Evolutionary conservation across 2,888 invertebrate genomes (phyloP).

Genomic region (Cyclophora punctaria): DNA sequence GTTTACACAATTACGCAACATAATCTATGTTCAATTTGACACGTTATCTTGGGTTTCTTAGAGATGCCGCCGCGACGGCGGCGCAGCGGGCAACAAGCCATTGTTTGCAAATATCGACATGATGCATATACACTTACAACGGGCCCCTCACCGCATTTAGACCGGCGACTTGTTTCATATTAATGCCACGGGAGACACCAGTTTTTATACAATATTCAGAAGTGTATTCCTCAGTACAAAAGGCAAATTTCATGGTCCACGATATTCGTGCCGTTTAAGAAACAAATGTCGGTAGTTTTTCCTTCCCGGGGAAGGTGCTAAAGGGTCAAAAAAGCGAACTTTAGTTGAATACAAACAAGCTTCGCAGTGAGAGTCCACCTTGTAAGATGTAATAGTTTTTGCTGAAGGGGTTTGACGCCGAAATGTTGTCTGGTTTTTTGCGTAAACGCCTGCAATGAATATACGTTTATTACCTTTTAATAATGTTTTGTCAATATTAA

Average conservation of each 20-base stretch:
- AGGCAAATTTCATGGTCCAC: constrained; percentile 40
- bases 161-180: background rate
- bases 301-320: constrained; percentile 29
- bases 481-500: no score
- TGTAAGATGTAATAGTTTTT: constrained; percentile 50
- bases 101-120: constrained; percentile 71
- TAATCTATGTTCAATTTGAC: constrained; percentile 52
- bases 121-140: constrained; percentile 38
- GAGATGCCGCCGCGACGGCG: constrained; percentile 50
- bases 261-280: constrained; percentile 25
- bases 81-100: constrained; percentile 65
- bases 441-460: background rate
- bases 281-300: constrained; percentile 39
- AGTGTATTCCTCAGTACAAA: constrained; percentile 20
- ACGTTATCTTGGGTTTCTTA: constrained; percentile 51
- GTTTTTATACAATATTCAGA: constrained; percentile 12
- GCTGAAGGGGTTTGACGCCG: constrained; percentile 22
- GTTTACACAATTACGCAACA: constrained; percentile 17
- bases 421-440: constrained; percentile 31
- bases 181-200: no score
- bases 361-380: constrained; percentile 23
- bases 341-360: constrained; percentile 46
- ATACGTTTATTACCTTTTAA: constrained; percentile 12
- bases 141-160: constrained; percentile 16
- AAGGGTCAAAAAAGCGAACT: constrained; percentile 40